Base-by-base conservation (phyloP, 2,113 vertebrate species). In the Leptobrachium ailaonicum region DNA sequence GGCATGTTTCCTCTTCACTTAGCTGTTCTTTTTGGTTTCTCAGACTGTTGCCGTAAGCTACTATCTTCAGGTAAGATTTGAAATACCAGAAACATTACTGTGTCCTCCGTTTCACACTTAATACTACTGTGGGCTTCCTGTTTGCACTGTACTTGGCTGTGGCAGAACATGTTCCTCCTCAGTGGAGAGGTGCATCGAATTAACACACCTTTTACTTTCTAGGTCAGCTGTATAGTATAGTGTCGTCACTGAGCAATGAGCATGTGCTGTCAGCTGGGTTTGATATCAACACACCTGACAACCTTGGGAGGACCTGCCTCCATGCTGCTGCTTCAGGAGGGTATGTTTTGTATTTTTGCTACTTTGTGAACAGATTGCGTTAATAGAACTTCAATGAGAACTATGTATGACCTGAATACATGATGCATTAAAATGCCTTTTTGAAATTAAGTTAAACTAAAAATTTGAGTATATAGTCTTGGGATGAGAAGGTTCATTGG, bases 11-110 rank as follows among this genome's bases (percentile, higher is more conserved):
- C 97, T 4, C 89, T 98, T 85, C 96, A 98, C 91, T 90, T 99
- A 88, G 95, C 97, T 3, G 94, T 94, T 47, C 95, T 98, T 75
- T 95, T 95, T 11, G 95, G 97, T 83, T 98, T 96, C 89, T 96
- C 97, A 86, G 97, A 97, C 92, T 98, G 97, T 91, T 98, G 97
- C 87, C 95, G 94, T 87, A 98, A 97, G 93, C 93, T 99, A 82
- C 93, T 98, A 84, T 97, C 94, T 87, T 96, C 96, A 91, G 96
- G 97, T 98, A 87, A 84, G 88, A 76, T 41, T 5, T 11, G 14
- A 66, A n/a, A 10, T 32, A 32, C 20, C 20, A 32, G 20, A 32
- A 32, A 32, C 20, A 32, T 32, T 32, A 32, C 20, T 32, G 20
- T 32, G 20, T 32, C 20, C 20, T 32, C 20, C 20, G 20, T 32